Evolutionary conservation across 1,140 invertebrate genomes (phyloP), one percentile per base, ranked within the genome.

Genomic region (Anoplophora glabripennis): DNA sequence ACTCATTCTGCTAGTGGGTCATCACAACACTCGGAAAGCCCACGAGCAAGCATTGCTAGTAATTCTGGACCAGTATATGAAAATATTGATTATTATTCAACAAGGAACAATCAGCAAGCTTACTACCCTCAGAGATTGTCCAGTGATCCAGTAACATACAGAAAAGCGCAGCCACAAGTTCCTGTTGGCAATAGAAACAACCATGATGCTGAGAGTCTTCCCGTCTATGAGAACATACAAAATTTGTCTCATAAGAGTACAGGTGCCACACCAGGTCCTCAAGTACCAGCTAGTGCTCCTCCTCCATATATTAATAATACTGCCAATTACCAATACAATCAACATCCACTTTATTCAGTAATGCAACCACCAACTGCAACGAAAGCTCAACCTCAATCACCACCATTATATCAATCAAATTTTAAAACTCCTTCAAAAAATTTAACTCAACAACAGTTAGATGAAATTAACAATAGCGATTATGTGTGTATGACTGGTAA

Each of bases 61-160:
- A 79, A 77, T 63, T 72, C 69, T 56, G 82, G 81, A 47, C 87
- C 84, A 28, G 85, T 92, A 17, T 92, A 92, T 73, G 89, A 92
- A 74, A 92, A 92, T 75, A 81, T 91, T 38, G 88, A 90, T 59
- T 89, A 89, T 74, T 90, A 89, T 76, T 77, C 80, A 9, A 76
- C 77, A 36, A 72, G 75, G 7, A 72, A 77, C 5, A 73, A 76
- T 10, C 81, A 83, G 63, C 80, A 82, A 8, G 80, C 82, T 2
- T 88, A 86, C 68, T 87, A 84, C 5, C 5, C 21, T 28, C 67
- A 82, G 86, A 69, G 81, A 85, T 48, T 72, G 77, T 68, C 76
- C 67, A 75, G 42, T 72, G 71, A 53, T 35, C 34, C 52, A 12
- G 35, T 36, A n/a, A 17, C 12, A 44, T 72, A 73, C 59, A 71